Conservation (phyloP, 2,113 vertebrate species). For the Platichthys flesus region DNA sequence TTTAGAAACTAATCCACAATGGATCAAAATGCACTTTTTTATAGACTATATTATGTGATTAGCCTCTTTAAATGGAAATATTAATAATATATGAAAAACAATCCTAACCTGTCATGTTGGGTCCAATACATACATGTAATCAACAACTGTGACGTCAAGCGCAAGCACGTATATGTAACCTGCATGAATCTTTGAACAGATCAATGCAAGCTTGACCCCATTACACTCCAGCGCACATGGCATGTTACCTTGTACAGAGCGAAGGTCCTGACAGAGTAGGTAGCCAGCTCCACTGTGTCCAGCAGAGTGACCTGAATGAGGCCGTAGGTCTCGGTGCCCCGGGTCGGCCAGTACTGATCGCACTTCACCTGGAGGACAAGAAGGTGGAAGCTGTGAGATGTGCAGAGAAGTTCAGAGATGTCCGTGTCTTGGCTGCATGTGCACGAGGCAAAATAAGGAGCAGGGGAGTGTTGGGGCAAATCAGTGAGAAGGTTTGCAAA, state of each 20-base stretch:
- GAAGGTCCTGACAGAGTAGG: constrained; percentile 95
- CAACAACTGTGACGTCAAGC: not conserved
- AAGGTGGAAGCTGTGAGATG: constrained; percentile 45
- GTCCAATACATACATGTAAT: not conserved
- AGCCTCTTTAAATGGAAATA: not conserved
- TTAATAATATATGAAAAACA: not conserved
- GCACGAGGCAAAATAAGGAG: not conserved
- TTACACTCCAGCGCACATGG: constrained; percentile 28
- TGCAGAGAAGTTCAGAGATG: not conserved
- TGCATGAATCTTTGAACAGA: constrained; percentile 52
- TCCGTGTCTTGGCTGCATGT: constrained; percentile 24
- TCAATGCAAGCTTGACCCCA: constrained; percentile 30
- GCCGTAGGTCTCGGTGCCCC: constrained; percentile 96
- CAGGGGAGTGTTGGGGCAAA: constrained; percentile 34
- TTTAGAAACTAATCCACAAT: too few relatives aligned
- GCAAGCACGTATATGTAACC: not conserved
- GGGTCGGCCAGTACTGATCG: constrained; percentile 98
- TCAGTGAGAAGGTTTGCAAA: constrained; percentile 40
- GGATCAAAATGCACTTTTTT: too few relatives aligned
- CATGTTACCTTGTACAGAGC: constrained; percentile 93
- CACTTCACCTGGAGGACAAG: constrained; percentile 90
- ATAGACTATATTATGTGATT: not conserved
- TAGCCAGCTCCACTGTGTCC: constrained; percentile 96
- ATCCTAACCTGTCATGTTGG: not conserved
- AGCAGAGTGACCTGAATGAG: constrained; percentile 94